Percentiles rank a stretch among this genome's conserved stretches.
These are phyloP conservation scores for Tethya wilhelma DNA, from an alignment of 37 sponge, comb jelly and placozoan species.

Conservation along the genomic window DNA sequence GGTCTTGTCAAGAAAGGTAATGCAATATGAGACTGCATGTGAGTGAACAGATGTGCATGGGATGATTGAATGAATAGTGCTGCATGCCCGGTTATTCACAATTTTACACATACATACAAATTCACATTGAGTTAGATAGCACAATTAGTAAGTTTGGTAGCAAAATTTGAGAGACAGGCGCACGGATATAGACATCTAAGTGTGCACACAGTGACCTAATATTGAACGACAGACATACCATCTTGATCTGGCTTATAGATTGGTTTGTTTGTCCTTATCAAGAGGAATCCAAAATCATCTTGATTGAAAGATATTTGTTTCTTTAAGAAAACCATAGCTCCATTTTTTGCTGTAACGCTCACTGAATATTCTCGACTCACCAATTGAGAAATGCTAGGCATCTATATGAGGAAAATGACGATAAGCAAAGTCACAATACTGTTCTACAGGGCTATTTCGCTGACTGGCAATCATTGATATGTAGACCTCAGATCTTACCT, in stretches of 20 bases:
- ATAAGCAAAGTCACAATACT: not conserved
- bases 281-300: conserved; percentile 29
- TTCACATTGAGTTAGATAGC: too few relatives aligned
- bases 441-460: too few relatives aligned
- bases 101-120: too few relatives aligned
- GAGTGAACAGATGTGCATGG: too few relatives aligned
- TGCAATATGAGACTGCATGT: too few relatives aligned
- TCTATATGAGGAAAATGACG: conserved; percentile 9
- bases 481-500: conserved; percentile 3
- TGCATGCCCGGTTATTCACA: too few relatives aligned
- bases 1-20: conserved; percentile 33
- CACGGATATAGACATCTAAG: too few relatives aligned
- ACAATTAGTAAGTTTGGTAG: too few relatives aligned
- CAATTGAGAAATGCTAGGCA: conserved; percentile 39
- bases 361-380: conserved; percentile 17
- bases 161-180: too few relatives aligned
- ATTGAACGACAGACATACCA: conserved; percentile 16
- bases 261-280: conserved; percentile 72
- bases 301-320: conserved; percentile 3
- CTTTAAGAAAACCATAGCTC: conserved; percentile 14
- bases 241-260: conserved; percentile 69
- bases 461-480: not conserved
- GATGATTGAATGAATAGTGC: too few relatives aligned
- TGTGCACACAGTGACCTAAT: too few relatives aligned
- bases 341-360: conserved; percentile 19